phyloP scores from a whole-genome alignment of 2,888 invertebrate genomes.

The Pterostichus niger region DNA sequence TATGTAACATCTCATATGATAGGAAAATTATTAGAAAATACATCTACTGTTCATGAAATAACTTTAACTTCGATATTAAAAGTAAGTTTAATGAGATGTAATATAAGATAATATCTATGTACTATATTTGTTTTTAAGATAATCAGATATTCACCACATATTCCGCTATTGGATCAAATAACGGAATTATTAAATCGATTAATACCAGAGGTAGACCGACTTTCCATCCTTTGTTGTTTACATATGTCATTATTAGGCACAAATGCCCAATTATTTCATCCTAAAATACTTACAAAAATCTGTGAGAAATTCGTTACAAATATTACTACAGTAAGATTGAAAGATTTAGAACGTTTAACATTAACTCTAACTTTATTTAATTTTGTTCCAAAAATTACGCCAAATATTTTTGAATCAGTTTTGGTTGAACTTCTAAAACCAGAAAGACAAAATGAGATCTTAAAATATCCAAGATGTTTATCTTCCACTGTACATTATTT shows the following conservation, averaged over 20 bases:
- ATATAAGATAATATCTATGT: conserved; percentile 6
- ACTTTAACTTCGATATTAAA: conserved; percentile 84
- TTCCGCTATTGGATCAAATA: conserved; percentile 77
- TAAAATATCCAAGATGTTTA: conserved; percentile 81
- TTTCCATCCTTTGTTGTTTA: conserved; percentile 82
- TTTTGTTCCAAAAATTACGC: conserved; percentile 77
- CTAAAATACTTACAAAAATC: conserved; percentile 77
- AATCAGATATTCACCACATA: conserved; percentile 80
- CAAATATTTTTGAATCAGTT: conserved; percentile 77
- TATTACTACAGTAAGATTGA: conserved; percentile 80
- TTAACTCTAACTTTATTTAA: conserved; percentile 83
- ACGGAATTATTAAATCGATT: conserved; percentile 79
- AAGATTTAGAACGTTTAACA: conserved; percentile 87
- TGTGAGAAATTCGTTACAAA: conserved; percentile 78
- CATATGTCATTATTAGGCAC: conserved; percentile 84
- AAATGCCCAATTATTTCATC: conserved; percentile 77
- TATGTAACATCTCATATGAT: conserved; percentile 77
- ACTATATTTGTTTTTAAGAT: conserved; percentile 71
- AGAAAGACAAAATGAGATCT: conserved; percentile 80
- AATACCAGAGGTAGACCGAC: conserved; percentile 79
- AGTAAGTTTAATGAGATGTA: conserved; percentile 71
- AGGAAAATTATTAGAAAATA: conserved; percentile 77
- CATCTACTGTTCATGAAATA: conserved; percentile 82
- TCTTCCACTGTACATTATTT: conserved; percentile 82
- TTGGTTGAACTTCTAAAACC: conserved; percentile 79